Conservation (phyloP, 92 coral and sea anemone genomes). For the Plumapathes pennacea region DNA sequence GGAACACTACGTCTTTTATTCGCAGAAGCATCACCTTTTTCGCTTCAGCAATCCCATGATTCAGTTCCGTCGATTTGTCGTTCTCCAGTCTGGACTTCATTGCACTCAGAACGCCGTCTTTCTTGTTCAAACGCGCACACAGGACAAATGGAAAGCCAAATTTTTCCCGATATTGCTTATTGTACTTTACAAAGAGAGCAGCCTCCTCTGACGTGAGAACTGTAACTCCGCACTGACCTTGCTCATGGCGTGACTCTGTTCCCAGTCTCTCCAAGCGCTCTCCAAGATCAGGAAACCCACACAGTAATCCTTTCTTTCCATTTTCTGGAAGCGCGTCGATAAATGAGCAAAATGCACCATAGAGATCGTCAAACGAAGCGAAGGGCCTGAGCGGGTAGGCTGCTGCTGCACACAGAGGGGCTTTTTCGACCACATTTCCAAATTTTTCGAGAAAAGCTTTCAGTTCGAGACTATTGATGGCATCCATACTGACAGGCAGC, state of each 20-base stretch:
- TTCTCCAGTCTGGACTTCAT: constrained; percentile 31
- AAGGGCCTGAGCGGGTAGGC: constrained; percentile 54
- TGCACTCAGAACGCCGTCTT: constrained; percentile 40
- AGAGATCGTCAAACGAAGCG: constrained; percentile 44
- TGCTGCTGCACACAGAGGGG: constrained; percentile 65
- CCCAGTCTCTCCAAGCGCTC: constrained; percentile 59
- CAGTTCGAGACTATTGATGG: constrained; percentile 37
- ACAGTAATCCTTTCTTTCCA: constrained; percentile 60
- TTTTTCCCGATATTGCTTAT: constrained; percentile 54
- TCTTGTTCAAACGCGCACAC: constrained; percentile 73
- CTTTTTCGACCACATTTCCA: constrained; percentile 65
- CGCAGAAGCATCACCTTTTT: constrained; percentile 73
- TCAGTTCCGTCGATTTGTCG: constrained; percentile 42
- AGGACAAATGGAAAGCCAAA: constrained; percentile 82
- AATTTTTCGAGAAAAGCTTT: constrained; percentile 53
- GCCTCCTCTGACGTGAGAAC: constrained; percentile 45
- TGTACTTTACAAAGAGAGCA: constrained; percentile 34
- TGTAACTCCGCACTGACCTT: constrained; percentile 64
- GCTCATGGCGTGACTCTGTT: constrained; percentile 70
- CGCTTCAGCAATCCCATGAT: constrained; percentile 63
- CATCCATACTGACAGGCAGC: no score
- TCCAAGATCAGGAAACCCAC: constrained; percentile 64
- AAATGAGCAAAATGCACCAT: constrained; percentile 39
- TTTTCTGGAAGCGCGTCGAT: constrained; percentile 55
- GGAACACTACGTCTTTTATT: constrained; percentile 58